Evolutionary conservation across 2,888 invertebrate genomes (phyloP), one percentile per base, ranked within the genome.

Genomic region (Agriopis marginaria): DNA sequence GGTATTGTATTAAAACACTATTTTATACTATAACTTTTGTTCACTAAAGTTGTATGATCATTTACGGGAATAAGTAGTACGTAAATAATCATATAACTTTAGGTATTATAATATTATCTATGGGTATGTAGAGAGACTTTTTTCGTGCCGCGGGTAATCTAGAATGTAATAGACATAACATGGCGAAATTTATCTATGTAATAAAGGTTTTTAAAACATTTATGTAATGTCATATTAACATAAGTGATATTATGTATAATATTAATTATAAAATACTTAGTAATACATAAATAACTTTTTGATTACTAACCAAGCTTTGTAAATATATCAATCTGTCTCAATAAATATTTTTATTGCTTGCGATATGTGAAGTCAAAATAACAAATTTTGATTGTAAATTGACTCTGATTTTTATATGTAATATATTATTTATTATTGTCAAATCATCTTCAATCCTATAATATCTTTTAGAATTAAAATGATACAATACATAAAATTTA

Each of bases 281-380:
- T 47, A 23, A 23, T 23, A n/a, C 10, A 12, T 45, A 45, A 10
- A 45, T 45, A 17, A 50, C 14, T 9, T 40, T 42, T 17, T 49
- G 12, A 11, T 63, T 68, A 53, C 61, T 60, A 45, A 63, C 69
- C 49, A 66, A 68, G 17, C 1, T 67, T 72, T 74, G 75, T 76
- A 76, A 76, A 78, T 76, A 78, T 76, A 78, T 72, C 42, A 75
- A 73, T 77, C 51, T 77, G 70, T 63, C 66, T 71, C 72, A 77
- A 73, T 75, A 74, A 71, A 59, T 75, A 75, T 68, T 74, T 70
- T 79, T 84, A 84, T 84, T 84, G 82, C 83, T 79, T 78, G 71
- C 80, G 85, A 83, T 83, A 83, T 83, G 84, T 77, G 72, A 76
- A 75, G 76, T 77, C 73, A 73, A 73, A 77, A 66, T 64, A 71